Percentiles rank a stretch among this genome's conserved stretches.
phyloP scores from a whole-genome alignment of 2,113 vertebrate genomes.

The Alexandromys fortis region DNA sequence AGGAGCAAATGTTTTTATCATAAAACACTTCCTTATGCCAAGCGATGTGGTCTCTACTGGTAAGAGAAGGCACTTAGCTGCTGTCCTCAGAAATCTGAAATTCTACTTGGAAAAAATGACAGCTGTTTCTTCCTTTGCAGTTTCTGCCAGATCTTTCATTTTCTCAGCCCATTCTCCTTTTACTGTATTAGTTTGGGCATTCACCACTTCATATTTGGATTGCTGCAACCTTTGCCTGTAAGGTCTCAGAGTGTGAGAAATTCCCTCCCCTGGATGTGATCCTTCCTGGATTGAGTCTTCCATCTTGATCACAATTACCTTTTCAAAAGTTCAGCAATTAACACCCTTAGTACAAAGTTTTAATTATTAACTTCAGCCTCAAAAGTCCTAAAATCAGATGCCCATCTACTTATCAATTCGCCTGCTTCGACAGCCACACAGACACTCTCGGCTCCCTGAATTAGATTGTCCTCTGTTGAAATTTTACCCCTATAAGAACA shows the following conservation, averaged over 20 bases:
- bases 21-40: slow-evolving; percentile 11
- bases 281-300: background rate
- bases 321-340: slow-evolving; percentile 4
- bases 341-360: background rate
- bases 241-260: background rate
- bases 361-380: slow-evolving; percentile 18
- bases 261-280: background rate
- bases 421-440: background rate
- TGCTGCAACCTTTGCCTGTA: background rate
- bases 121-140: background rate
- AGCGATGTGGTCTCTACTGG: background rate
- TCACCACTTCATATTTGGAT: slow-evolving; percentile 18
- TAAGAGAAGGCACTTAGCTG: background rate
- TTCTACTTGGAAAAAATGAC: slow-evolving; percentile 16
- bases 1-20: background rate
- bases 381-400: slow-evolving; percentile 31
- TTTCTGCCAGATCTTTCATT: background rate
- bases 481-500: background rate
- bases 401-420: background rate
- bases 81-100: background rate
- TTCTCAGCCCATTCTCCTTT: background rate
- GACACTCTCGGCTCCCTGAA: background rate
- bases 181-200: background rate
- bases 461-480: slow-evolving; percentile 42
- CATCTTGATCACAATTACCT: background rate